Percentiles rank a stretch among this genome's conserved stretches.
Conservation (phyloP, 2,113 vertebrate genomes). For the Sinocyclocheilus maitianheensis region DNA sequence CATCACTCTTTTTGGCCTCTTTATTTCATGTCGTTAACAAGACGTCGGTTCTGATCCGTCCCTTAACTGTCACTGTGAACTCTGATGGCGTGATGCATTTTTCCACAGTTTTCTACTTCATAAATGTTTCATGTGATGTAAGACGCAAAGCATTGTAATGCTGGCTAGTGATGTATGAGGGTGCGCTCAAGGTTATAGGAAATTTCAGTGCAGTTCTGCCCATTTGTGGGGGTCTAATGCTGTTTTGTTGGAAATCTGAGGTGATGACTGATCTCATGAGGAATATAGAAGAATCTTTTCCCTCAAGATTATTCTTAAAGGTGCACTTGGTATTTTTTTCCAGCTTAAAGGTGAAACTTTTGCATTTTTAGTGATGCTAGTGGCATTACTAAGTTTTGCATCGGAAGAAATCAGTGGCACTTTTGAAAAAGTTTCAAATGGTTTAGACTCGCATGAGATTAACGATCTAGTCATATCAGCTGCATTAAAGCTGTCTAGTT, state of each 20-base stretch:
- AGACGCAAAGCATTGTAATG: conserved; percentile 15
- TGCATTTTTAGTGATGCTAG: not conserved
- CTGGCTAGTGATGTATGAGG: conserved; percentile 16
- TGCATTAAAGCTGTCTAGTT: not conserved
- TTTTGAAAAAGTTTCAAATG: not conserved
- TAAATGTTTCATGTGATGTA: conserved; percentile 23
- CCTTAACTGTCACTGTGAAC: conserved; percentile 1
- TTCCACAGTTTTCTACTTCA: conserved; percentile 54
- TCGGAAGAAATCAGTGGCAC: not conserved
- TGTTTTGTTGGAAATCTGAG: conserved; percentile 16
- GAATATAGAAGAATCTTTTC: not conserved
- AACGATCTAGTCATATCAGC: not conserved
- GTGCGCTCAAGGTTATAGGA: conserved; percentile 9
- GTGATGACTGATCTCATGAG: not conserved
- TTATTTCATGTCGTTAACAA: conserved; percentile 45
- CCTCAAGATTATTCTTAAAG: conserved; percentile 5
- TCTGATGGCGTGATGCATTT: conserved; percentile 38
- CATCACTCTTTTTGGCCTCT: conserved; percentile 38
- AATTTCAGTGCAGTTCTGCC: not conserved
- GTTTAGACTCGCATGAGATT: not conserved
- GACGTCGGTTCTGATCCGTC: conserved; percentile 30
- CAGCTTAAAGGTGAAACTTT: not conserved
- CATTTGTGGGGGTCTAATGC: not conserved
- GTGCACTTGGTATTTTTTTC: not conserved
- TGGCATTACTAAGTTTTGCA: not conserved